Conservation (phyloP, 2,797 vertebrate genomes). For the Clamator glandarius region DNA sequence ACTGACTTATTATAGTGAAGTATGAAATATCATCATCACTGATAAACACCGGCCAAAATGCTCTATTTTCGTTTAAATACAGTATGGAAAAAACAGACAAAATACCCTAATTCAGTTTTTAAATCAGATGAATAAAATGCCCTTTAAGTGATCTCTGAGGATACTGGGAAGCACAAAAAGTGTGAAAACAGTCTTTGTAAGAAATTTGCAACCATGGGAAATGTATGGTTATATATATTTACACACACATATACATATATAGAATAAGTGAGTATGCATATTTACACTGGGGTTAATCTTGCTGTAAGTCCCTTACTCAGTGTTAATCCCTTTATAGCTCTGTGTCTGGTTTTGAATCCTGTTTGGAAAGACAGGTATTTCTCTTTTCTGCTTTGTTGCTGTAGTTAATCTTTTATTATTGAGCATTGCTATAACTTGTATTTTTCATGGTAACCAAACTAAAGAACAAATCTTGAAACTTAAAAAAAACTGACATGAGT, state of each 20-base stretch:
- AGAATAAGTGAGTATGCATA: neutral
- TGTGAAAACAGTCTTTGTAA: neutral
- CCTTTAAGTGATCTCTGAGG: slow-evolving; percentile 1
- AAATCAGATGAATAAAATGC: neutral
- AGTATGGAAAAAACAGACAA: neutral
- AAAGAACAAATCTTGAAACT: neutral
- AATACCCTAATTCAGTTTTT: slow-evolving; percentile 15
- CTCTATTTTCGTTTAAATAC: slow-evolving; percentile 29
- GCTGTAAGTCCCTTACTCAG: neutral
- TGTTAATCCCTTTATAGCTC: neutral
- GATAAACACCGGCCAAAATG: slow-evolving; percentile 16
- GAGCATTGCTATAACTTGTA: neutral
- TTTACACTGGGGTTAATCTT: neutral
- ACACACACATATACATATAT: neutral
- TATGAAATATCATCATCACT: slow-evolving; percentile 17
- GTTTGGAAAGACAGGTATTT: neutral
- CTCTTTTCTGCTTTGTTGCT: neutral
- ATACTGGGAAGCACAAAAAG: neutral
- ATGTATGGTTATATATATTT: neutral
- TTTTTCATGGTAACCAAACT: neutral
- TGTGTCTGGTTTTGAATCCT: neutral
- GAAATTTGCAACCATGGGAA: neutral
- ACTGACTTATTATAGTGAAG: slow-evolving; percentile 29
- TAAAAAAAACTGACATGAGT: neutral
- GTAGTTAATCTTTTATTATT: neutral